Percentiles rank a stretch among this genome's conserved stretches.
Conservation (phyloP, 2,797 vertebrate genomes). For the Allobates femoralis region DNA sequence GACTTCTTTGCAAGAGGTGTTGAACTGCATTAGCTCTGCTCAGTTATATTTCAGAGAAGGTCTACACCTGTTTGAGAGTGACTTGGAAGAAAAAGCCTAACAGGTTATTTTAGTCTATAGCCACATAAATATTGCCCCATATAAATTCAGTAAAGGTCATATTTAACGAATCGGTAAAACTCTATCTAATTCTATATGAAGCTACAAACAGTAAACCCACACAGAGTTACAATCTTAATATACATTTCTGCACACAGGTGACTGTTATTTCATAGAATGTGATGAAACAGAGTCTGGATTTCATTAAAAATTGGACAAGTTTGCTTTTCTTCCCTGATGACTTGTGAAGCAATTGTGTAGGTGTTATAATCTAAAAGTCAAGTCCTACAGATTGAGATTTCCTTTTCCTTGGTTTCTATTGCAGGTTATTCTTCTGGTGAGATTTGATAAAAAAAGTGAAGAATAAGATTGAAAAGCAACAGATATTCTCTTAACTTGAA, state of each 20-base stretch:
- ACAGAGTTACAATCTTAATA: constrained; percentile 18
- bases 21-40: constrained; percentile 85
- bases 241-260: not conserved
- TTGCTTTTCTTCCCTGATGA: constrained; percentile 18
- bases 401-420: constrained; percentile 15
- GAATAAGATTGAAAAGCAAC: not conserved
- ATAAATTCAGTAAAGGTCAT: constrained; percentile 28
- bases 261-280: constrained; percentile 33
- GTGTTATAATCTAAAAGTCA: constrained; percentile 48
- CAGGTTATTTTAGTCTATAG: constrained; percentile 43
- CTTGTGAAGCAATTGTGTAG: constrained; percentile 50
- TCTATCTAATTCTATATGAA: constrained; percentile 18
- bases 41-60: constrained; percentile 87
- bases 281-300: constrained; percentile 35
- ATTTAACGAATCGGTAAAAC: constrained; percentile 13
- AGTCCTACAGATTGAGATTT: not conserved
- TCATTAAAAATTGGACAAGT: constrained; percentile 35
- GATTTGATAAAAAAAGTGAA: constrained; percentile 19
- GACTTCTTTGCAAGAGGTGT: constrained; percentile 82
- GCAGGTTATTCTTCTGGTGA: constrained; percentile 1
- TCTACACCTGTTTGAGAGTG: constrained; percentile 87
- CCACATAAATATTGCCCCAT: constrained; percentile 4
- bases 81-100: constrained; percentile 77
- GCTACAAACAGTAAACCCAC: not conserved
- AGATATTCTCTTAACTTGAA: not conserved